Base-by-base conservation (phyloP, 2,113 vertebrate species). In the Micromys minutus region DNA sequence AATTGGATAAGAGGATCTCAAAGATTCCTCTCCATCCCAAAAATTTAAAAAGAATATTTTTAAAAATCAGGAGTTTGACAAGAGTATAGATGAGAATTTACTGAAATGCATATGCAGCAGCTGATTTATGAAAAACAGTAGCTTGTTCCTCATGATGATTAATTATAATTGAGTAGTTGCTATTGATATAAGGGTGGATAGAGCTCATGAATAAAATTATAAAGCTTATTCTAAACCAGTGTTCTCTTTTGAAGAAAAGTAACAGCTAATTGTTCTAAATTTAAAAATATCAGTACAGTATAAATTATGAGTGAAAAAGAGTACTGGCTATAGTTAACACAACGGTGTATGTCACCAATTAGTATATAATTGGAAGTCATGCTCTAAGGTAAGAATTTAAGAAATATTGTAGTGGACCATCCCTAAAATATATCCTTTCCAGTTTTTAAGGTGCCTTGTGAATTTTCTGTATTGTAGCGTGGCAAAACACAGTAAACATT, bases 61-160 rank as follows among this genome's bases (percentile, higher is more conserved):
- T 24, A 26, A 94, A 96, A 96, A 69, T 59, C 94, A 75, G 47
- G 90, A 94, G 61, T 94, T 86, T 93, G 91, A 90, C 24, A 87
- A 90, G 22, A 57, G n/a, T 67, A 74, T 79, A 91, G 72, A 88
- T 89, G 52, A 52, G n/a, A 93, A 95, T 95, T 95, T 52, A 92
- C 87, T 89, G 71, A 96, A 96, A 93, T 67, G 36, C 76, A 76
- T 89, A 95, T 86, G 22, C 63, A 93, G 93, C 39, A 89, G 67
- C 67, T 96, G 94, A 97, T 90, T 96, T 95, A 86, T 96, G 95
- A 90, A 88, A 87, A 96, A 61, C 81, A 94, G 71, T 94, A 88
- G 63, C 34, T 74, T 80, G 75, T 71, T 92, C 75, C 90, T 52
- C 55, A 93, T 90, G 67, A 90, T 93, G 90, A 96, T 93, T 95